Evolutionary conservation across 2,797 vertebrate genomes (phyloP), one percentile per base, ranked within the genome.

Genomic region (Lophius americanus): DNA sequence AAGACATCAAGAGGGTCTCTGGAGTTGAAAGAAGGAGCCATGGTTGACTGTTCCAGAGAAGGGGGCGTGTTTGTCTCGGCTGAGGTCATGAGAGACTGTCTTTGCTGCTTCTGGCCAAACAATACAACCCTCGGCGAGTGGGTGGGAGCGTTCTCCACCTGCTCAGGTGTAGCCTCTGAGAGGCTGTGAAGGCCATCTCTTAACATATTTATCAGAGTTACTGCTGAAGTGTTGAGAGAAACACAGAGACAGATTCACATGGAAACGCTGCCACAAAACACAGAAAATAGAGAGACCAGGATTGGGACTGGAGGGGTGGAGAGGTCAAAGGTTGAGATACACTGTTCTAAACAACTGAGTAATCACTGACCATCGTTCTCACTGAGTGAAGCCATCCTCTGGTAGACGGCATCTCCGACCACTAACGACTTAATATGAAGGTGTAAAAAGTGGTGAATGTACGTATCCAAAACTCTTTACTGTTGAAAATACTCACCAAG

Each of bases 321-420:
- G 12, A 38, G 1, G 13, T 3, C 2, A 35, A 14, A 51, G 14
- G 3, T 9, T 38, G 32, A 70, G 35, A 57, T 13, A n/a, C 0
- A 2, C 12, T 57, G 38, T 58, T 67, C 13, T 5, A 3, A 44
- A 70, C 2, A 47, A 64, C 12, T 8, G 13, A 60, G 57, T 11
- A 43, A 13, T 63, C 36, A 70, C 89, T 81, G 44, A 93, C 92
- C 90, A 3, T 89, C 60, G 11, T 44, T 57, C 51, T 85, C 82
- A 44, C 62, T 83, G 62, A 47, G 44, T 58, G 82, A 70, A 37
- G 65, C 57, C 59, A 93, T 73, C 76, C 37, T 78, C 68, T 85
- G 72, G 70, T 84, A 92, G 6, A 81, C 46, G n/a, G 48, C 66
- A 7, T 83, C 87, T 64, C 84, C 84, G 59, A 90, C 49, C 72